Base-by-base conservation (phyloP, 2,113 vertebrate genomes). In the Nothocercus julius region DNA sequence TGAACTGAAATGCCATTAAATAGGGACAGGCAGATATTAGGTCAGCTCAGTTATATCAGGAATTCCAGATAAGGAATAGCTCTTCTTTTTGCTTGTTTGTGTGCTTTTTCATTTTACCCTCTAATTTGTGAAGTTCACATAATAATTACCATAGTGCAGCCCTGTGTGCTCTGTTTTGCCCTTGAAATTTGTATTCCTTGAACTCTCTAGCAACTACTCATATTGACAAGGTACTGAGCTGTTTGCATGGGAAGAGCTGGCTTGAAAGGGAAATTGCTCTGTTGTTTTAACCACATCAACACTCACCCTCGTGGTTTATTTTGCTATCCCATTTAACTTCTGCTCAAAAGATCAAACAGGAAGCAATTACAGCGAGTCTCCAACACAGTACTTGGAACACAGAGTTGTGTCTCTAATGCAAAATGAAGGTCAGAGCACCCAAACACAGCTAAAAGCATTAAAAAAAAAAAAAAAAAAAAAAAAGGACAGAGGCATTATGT, bases 351-450 rank as follows among this genome's bases (percentile, higher is more conserved):
- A 93, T 92, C 91, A 94, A 96, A 91, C 87, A 95, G 90, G 91
- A 97, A 94, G 85, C 91, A 95, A 92, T 95, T 95, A 94, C 82
- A 86, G 91, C 93, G 89, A 96, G 58, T 54, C 74, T 79, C 89
- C 92, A 97, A 95, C 92, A 91, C 38, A 76, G n/a, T 30, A 38
- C 91, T 92, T 58, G 38, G 79, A 96, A 85, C 19, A 66, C 1
- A 1, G 16, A 82, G 66, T 70, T 28, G 9, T 20, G 63, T 56
- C 75, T 22, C 82, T 17, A 63, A n/a, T 2, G 8, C 72, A 72
- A 82, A 92, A 88, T 61, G 34, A 90, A 93, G 88, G 87, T 93
- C 80, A 81, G 45, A 77, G 36, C 74, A 85, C 2, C 1, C 53
- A 92, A 94, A 78, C 18, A 21, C 38, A 78, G 62, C 63, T 85